phyloP scores from a whole-genome alignment of 2,113 vertebrate species.

The Vulpes ferrilata region DNA sequence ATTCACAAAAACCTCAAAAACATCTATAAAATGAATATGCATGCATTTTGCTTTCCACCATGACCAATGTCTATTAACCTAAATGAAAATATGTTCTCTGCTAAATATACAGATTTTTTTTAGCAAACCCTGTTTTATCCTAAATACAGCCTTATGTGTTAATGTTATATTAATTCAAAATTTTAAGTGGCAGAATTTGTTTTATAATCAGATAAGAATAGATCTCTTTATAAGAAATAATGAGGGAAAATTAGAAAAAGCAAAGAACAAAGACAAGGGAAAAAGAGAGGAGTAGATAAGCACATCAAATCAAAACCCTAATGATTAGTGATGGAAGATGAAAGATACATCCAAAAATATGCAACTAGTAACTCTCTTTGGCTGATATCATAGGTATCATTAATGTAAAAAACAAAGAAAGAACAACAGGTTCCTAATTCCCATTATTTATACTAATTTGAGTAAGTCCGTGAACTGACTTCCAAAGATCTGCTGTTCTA shows the following conservation, averaged over 20 bases:
- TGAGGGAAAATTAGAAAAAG: not conserved
- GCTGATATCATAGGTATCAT: not conserved
- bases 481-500: not conserved
- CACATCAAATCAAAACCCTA: not conserved
- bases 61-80: not conserved
- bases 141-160: not conserved
- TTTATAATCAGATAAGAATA: not conserved
- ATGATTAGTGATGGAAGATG: not conserved
- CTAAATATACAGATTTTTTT: not conserved
- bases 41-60: not conserved
- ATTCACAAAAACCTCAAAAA: slow-evolving; percentile 16
- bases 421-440: not conserved
- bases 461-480: not conserved
- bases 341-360: not conserved
- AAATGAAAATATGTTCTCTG: not conserved
- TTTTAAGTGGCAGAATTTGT: not conserved
- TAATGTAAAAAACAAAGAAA: not conserved
- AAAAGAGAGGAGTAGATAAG: not conserved
- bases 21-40: not conserved
- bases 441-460: not conserved
- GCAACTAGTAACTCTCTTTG: not conserved
- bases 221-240: not conserved
- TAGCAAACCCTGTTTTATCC: not conserved
- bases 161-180: not conserved
- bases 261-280: not conserved